Evolutionary conservation across 1,140 invertebrate genomes (phyloP), one percentile per base, ranked within the genome.

Genomic region (Nixonia krombeini): DNA sequence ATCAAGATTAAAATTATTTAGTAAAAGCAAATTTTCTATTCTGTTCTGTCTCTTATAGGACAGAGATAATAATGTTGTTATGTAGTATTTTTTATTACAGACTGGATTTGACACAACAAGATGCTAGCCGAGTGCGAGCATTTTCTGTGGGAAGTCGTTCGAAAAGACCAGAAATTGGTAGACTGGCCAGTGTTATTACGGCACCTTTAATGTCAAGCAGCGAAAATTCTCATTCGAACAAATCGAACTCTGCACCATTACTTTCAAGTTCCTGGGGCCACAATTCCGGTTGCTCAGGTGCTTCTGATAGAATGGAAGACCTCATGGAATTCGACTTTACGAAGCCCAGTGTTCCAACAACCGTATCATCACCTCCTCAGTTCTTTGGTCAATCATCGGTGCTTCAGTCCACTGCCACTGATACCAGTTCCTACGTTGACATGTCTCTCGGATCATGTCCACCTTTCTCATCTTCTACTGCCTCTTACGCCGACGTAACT

Each of bases 271-370:
- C 83, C 2, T 89, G 87, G 76, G 87, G 87, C 33, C 88, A 89
- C 58, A 88, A 88, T 63, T 90, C 89, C n/a, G 83, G 75, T 10
- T 84, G 79, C 28, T 83, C 83, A 2, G 70, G 73, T 1, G 53
- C 64, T 1, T 81, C 87, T 10, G 89, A 90, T 50, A 87, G 89
- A 0, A 90, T 91, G 84, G 91, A 91, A 46, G 91, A 94, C 82
- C 86, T 93, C 33, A 93, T 94, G 91, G 92, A 93, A 80, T 87
- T 94, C 47, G 92, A 94, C 79, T 94, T 93, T 73, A 89, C 89
- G 0, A 86, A 86, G 70, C 86, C 86, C 8, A 86, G 77, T 62
- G 55, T 70, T 47, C 65, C 76, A 7, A 75, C 73, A 1, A 73
- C 74, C 4, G 41, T 79, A 7, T 73, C 80, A 18, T 82, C 78